Conservation (phyloP, 2,888 invertebrate species). For the Diaprepes abbreviatus region DNA sequence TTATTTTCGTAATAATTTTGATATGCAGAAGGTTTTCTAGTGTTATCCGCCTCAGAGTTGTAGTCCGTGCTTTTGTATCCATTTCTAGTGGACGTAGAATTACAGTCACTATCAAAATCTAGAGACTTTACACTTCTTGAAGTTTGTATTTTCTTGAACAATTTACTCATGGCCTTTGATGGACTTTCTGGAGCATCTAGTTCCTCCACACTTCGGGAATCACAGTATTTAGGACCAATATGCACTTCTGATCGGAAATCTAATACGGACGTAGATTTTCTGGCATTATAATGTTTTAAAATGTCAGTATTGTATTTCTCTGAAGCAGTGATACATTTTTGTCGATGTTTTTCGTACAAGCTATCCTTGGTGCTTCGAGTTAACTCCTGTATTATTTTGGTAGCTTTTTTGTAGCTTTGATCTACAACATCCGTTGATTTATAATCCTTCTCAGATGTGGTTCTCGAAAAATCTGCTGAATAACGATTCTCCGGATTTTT, state of each 20-base stretch:
- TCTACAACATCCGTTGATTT: conserved; percentile 61
- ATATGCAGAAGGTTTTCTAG: conserved; percentile 66
- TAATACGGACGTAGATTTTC: conserved; percentile 72
- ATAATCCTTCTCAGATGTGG: conserved; percentile 57
- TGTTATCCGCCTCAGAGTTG: conserved; percentile 72
- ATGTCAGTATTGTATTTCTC: conserved; percentile 66
- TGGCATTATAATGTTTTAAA: conserved; percentile 68
- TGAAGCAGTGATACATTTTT: conserved; percentile 64
- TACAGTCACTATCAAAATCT: conserved; percentile 82
- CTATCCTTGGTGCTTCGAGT: conserved; percentile 59
- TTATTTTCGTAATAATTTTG: conserved; percentile 66
- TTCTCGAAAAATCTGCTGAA: conserved; percentile 54
- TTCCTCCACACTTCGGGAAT: conserved; percentile 67
- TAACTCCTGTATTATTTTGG: conserved; percentile 65
- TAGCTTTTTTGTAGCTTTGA: conserved; percentile 66
- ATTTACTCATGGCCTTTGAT: conserved; percentile 62
- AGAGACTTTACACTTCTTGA: conserved; percentile 79
- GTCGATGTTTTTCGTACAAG: conserved; percentile 64
- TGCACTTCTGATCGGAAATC: conserved; percentile 70
- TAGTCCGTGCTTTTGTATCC: conserved; percentile 68
- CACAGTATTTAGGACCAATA: conserved; percentile 62
- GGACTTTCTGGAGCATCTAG: conserved; percentile 66
- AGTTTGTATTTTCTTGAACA: conserved; percentile 65
- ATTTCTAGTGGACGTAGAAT: conserved; percentile 53
- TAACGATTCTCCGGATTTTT: conserved; percentile 56